Base-by-base conservation (phyloP, 1,140 invertebrate species). In the Apis cerana region DNA sequence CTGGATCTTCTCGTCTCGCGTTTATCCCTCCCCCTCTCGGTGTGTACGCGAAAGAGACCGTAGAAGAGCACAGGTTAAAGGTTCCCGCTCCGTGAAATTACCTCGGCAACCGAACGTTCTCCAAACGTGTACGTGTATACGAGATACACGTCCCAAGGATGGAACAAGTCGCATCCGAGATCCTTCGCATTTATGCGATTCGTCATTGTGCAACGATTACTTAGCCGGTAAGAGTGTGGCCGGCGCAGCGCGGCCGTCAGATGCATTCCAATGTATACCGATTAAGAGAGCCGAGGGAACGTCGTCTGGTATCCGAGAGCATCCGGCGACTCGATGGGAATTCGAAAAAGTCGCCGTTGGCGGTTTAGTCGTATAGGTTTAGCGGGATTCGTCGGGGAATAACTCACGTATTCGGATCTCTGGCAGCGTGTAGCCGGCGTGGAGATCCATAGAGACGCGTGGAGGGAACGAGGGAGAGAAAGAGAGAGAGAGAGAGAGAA, bases 171-270 rank as follows among this genome's bases (percentile, higher is more conserved):
- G 33, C 33, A 7, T 9, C 21, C 58, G 48, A 52, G 72, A 68
- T 82, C 61, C 43, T 52, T 54, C 23, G 48, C 43, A 27, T 76
- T 82, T 82, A 76, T 76, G 64, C 72, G 80, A 81, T 81, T 76
- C 80, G 80, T 81, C 80, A 81, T 76, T 81, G 80, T 82, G 74
- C 80, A 76, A 76, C 80, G 80, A 69, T 82, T 69, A 76, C 80
- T 82, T 82, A 69, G 74, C 80, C 74, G 13, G 10, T 27, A 27
- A 27, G 43, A 11, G n/a, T 10, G 61, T 13, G 62, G 48, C 67
- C 33, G 33, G 76, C 61, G 13, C 2, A 27, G 27, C 27, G 27
- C 52, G 48, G 72, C 43, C 50, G 64, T 43, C 33, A 76, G 80
- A 43, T 52, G 74, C 80, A 82, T 82, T 82, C 80, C 80, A 61